Conservation (phyloP, 1,140 invertebrate genomes). For the Psix sp. region DNA sequence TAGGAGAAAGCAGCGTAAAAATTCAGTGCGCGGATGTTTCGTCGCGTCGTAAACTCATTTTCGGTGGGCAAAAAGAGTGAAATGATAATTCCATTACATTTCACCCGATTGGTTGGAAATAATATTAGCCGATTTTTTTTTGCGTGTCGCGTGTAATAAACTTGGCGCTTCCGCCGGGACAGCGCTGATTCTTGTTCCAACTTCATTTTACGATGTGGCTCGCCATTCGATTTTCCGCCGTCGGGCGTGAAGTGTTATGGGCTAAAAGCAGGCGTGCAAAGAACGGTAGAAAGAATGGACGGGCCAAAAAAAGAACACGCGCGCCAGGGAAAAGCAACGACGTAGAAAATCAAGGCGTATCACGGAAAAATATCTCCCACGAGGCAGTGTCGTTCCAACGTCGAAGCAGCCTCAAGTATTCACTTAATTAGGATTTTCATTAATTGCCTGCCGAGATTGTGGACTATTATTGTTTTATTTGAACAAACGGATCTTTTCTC, state of each 20-base stretch:
- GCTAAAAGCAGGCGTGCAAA: slow-evolving; percentile 55
- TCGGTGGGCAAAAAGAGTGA: slow-evolving; percentile 6
- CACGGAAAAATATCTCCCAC: slow-evolving; percentile 43
- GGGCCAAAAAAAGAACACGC: slow-evolving; percentile 16
- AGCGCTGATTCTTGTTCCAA: slow-evolving; percentile 43
- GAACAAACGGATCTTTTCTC: slow-evolving; percentile 24
- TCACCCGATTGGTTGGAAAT: no score
- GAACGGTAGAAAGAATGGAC: slow-evolving; percentile 45
- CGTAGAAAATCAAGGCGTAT: slow-evolving; percentile 54
- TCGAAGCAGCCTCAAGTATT: slow-evolving; percentile 29
- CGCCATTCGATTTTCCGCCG: slow-evolving; percentile 59
- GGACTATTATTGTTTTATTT: slow-evolving; percentile 31
- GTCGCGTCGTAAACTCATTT: slow-evolving; percentile 2
- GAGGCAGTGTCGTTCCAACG: slow-evolving; percentile 28
- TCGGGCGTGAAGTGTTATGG: slow-evolving; percentile 51
- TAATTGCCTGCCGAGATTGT: slow-evolving; percentile 39
- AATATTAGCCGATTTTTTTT: slow-evolving; percentile 34
- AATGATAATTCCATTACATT: slow-evolving; percentile 43
- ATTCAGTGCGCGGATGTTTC: background rate
- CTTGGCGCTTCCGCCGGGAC: slow-evolving; percentile 46
- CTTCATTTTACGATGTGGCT: slow-evolving; percentile 57
- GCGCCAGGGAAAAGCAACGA: slow-evolving; percentile 33
- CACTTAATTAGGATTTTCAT: slow-evolving; percentile 53
- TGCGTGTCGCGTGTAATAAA: slow-evolving; percentile 42
- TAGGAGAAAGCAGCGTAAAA: background rate